Conservation (phyloP, 2,113 vertebrate species). For the Buteo buteo region DNA sequence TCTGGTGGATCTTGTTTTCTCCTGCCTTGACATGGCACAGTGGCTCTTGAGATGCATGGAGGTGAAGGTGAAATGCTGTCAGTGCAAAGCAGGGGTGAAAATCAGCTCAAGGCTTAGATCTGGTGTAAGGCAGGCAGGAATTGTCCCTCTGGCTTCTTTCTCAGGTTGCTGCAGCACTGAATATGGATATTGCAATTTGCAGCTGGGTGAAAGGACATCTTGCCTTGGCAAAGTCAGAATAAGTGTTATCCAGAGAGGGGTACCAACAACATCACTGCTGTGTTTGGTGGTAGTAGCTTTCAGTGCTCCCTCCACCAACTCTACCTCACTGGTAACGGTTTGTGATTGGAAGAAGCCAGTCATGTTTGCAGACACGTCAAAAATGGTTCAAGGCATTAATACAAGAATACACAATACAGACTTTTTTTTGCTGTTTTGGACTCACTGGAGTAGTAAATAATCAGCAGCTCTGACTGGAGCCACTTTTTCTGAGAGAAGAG, state of each 20-base stretch:
- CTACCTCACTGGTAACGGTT: background rate
- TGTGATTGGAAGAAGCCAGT: background rate
- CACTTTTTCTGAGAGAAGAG: background rate
- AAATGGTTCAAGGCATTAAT: background rate
- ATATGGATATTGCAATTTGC: background rate
- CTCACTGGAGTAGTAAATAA: background rate
- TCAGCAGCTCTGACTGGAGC: background rate
- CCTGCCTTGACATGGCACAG: background rate
- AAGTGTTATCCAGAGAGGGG: background rate
- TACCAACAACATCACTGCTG: background rate
- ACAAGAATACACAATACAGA: background rate
- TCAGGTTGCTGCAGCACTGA: background rate
- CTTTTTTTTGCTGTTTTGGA: background rate
- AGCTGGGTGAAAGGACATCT: background rate
- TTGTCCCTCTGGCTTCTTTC: background rate
- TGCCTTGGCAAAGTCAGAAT: background rate
- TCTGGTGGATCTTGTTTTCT: background rate
- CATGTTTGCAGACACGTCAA: background rate
- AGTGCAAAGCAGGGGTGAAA: background rate
- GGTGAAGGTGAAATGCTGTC: background rate
- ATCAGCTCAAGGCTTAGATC: background rate
- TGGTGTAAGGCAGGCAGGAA: background rate
- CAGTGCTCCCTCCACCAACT: accelerated
- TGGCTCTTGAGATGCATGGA: background rate
- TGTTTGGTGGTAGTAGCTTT: background rate